Evolutionary conservation across 2,113 vertebrate species (phyloP).

Genomic region (Pan troglodytes): NHGRI_mPanTro3-v2.1_pri NC_072403.2:142273501-142274000

Average conservation of each 20-base stretch:
- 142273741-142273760: neutral
- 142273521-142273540: neutral
- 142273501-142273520: neutral
- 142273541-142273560: neutral
- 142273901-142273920: neutral
- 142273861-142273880: neutral
- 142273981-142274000: neutral
- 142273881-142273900: neutral
- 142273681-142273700: neutral
- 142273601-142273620: neutral
- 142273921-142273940: neutral
- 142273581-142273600: neutral
- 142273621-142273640: neutral
- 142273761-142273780: neutral
- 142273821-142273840: neutral
- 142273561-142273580: neutral
- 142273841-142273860: neutral
- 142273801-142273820: neutral
- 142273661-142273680: neutral
- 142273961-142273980: neutral
- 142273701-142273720: neutral
- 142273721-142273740: neutral
- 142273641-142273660: neutral
- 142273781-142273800: slow-evolving; percentile 6
- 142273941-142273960: neutral